Percentiles rank a stretch among this genome's conserved stretches.
phyloP scores from a whole-genome alignment of 2,888 invertebrate genomes.

The Ormyrus thymus region DNA sequence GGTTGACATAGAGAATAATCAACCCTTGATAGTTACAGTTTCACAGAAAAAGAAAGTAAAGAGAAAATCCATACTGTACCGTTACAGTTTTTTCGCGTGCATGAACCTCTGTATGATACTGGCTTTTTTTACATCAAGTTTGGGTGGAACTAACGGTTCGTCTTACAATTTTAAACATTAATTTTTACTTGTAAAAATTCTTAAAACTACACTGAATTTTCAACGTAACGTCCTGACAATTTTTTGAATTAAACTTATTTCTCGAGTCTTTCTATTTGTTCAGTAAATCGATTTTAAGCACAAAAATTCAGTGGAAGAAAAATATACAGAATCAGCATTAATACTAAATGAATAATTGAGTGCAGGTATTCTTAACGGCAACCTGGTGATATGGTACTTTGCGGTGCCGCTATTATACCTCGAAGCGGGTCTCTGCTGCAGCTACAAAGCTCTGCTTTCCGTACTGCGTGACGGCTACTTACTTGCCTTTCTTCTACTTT shows the following conservation, averaged over 20 bases:
- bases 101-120: conserved; percentile 70
- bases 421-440: conserved; percentile 70
- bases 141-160: conserved; percentile 69
- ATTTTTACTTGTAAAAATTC: background rate
- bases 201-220: too few relatives aligned
- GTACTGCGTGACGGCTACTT: conserved; percentile 67
- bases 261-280: too few relatives aligned
- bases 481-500: conserved; percentile 66
- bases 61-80: conserved; percentile 52
- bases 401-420: conserved; percentile 71
- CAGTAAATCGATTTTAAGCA: too few relatives aligned
- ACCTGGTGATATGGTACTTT: conserved; percentile 69
- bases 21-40: conserved; percentile 44
- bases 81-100: conserved; percentile 69
- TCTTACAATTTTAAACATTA: background rate
- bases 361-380: conserved; percentile 69
- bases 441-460: conserved; percentile 65
- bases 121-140: conserved; percentile 67
- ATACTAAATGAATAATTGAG: background rate
- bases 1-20: conserved; percentile 32
- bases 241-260: too few relatives aligned
- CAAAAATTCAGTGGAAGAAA: background rate
- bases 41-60: conserved; percentile 52
- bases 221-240: too few relatives aligned
- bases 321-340: background rate